Base-by-base conservation (phyloP, 2,888 invertebrate species). In the Phyllotreta striolata region DNA sequence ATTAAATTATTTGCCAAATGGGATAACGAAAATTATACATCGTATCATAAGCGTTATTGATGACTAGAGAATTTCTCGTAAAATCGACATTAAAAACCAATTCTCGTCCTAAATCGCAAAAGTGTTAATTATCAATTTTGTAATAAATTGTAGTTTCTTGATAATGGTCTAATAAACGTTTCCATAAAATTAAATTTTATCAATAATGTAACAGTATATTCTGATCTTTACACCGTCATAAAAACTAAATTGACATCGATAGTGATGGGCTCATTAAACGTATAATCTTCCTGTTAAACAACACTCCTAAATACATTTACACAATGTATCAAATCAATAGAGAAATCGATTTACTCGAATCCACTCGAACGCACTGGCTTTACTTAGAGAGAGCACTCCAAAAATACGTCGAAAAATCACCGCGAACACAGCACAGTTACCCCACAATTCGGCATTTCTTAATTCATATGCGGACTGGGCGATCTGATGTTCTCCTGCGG, bases 381-480 rank as follows among this genome's bases (percentile, higher is more conserved):
- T 44, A 37, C 52, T 58, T 46, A 57, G 43, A 13, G 44, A 58
- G 57, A 49, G 24, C 57, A 62, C 43, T 46, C 43, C 41, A 37
- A 35, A 41, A 63, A 43, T 44, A 47, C 12, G 14, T 34, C 35
- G 5, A 47, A 47, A n/a, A 47, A 7, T 10, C 55, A 44, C 55
- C 54, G 24, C 35, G 37, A 39, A 43, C 10, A 34, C 43, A 44
- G 52, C 55, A 59, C 61, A n/a, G 38, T 44, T 44, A 54, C 24
- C 39, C 49, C 43, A 44, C 52, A 56, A n/a, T 63, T 24, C 24
- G 24, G 4, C 4, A 24, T 3, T 73, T 80, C 35, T 49, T 10
- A 80, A 56, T 81, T 78, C 78, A 80, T 78, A 70, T 79, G 80
- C 55, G 81, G 81, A 69, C 81, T 81, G 49, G 81, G 80, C 14